These are phyloP conservation scores for Podilymbus podiceps DNA, from an alignment of 2,113 vertebrate genomes.

Conservation along the genomic window DNA sequence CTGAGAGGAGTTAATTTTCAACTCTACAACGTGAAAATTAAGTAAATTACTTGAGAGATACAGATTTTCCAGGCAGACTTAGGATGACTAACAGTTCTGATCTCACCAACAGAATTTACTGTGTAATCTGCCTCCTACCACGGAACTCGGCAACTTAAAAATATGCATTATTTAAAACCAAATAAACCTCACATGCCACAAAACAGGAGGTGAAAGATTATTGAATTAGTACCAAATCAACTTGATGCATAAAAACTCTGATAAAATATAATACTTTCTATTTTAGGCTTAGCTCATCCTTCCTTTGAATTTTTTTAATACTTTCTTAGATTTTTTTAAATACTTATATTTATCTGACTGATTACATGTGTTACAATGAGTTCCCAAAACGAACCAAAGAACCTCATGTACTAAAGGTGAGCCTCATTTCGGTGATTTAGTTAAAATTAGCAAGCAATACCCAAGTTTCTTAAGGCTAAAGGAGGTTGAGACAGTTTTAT, in stretches of 20 bases:
- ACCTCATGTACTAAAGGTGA: not conserved
- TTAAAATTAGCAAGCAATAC: not conserved
- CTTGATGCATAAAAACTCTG: not conserved
- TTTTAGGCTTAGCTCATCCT: not conserved
- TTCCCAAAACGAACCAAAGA: not conserved
- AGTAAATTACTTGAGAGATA: not conserved
- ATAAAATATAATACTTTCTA: not conserved
- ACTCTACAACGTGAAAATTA: not conserved
- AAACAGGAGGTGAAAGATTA: not conserved
- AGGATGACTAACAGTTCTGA: not conserved
- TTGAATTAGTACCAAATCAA: not conserved
- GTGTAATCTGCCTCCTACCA: not conserved
- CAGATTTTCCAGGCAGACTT: not conserved
- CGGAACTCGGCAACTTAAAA: not conserved
- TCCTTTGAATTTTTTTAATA: not conserved
- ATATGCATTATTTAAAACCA: not conserved
- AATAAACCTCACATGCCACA: not conserved
- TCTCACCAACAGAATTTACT: not conserved
- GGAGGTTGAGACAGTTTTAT: not conserved
- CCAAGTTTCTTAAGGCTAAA: not conserved
- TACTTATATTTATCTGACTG: not conserved
- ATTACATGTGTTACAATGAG: not conserved
- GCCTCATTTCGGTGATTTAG: not conserved
- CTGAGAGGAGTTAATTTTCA: not conserved
- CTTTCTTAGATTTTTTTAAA: not conserved